These are phyloP conservation scores for Apodemus agrarius DNA, from an alignment of 2,797 vertebrate genomes.

Conservation along the genomic window DNA sequence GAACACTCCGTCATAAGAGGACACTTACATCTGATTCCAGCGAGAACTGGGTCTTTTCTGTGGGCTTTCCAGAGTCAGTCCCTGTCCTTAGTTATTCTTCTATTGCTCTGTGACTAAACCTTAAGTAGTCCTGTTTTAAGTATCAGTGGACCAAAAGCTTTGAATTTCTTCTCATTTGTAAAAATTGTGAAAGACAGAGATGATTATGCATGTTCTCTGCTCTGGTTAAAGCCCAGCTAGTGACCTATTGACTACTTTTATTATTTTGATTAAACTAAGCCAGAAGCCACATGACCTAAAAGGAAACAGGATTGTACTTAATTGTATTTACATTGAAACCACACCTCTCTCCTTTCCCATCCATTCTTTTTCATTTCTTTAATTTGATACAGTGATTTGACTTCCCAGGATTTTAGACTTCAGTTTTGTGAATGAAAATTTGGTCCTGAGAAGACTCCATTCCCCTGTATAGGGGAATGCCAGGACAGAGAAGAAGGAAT, in stretches of 20 bases:
- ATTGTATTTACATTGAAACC: slow-evolving; percentile 3
- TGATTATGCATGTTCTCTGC: slow-evolving; percentile 45
- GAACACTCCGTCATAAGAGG: background rate
- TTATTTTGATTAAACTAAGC: slow-evolving; percentile 73
- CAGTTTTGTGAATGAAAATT: slow-evolving; percentile 51
- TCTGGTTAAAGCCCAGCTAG: slow-evolving; percentile 69
- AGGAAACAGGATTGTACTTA: slow-evolving; percentile 37
- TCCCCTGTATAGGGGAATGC: too few relatives aligned
- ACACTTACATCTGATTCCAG: background rate
- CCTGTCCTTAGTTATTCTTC: slow-evolving; percentile 46
- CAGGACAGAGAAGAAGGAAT: too few relatives aligned
- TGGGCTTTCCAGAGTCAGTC: slow-evolving; percentile 37
- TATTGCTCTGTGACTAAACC: slow-evolving; percentile 58
- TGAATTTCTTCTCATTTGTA: slow-evolving; percentile 64
- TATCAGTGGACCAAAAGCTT: slow-evolving; percentile 61
- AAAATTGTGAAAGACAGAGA: slow-evolving; percentile 65
- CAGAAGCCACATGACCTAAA: slow-evolving; percentile 65
- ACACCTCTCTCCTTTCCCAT: background rate
- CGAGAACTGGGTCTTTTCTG: background rate
- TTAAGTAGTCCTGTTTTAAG: slow-evolving; percentile 48
- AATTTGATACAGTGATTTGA: slow-evolving; percentile 34
- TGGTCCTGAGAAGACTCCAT: too few relatives aligned
- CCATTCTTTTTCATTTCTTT: slow-evolving; percentile 32
- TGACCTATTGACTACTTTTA: slow-evolving; percentile 70
- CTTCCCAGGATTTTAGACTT: background rate